phyloP scores from a whole-genome alignment of 2,113 vertebrate species.

The Crocuta crocuta region DNA sequence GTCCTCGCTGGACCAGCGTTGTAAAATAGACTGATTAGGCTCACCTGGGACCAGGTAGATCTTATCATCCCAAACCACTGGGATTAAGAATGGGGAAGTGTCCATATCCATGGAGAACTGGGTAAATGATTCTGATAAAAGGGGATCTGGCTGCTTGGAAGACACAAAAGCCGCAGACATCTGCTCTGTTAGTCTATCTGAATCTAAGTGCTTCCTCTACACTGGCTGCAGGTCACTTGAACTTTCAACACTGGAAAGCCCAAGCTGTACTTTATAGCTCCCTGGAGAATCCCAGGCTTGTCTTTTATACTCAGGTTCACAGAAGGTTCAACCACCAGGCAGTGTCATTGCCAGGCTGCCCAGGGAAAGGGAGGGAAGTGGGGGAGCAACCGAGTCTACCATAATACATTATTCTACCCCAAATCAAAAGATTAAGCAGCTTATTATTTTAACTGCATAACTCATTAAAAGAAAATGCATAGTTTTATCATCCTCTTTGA shows the following conservation, averaged over 20 bases:
- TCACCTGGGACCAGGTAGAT: background rate
- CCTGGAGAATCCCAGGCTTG: background rate
- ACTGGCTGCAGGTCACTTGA: background rate
- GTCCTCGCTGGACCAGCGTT: background rate
- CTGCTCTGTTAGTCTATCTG: background rate
- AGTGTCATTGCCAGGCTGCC: background rate
- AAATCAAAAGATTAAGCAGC: slow-evolving; percentile 57
- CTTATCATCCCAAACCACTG: background rate
- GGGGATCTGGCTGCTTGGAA: background rate
- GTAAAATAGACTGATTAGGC: background rate
- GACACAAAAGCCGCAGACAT: background rate
- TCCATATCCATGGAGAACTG: background rate
- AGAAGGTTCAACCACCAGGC: background rate
- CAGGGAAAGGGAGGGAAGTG: background rate
- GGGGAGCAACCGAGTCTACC: background rate
- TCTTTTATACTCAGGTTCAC: background rate
- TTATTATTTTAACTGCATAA: slow-evolving; percentile 72
- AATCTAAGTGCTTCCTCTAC: background rate
- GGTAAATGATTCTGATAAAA: background rate
- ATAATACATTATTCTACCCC: background rate
- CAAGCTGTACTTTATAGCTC: no score
- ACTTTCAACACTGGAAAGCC: background rate
- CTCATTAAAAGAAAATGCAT: slow-evolving; percentile 70
- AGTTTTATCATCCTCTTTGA: slow-evolving; percentile 63
- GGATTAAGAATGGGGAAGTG: background rate